These are phyloP conservation scores for Tipula vernalis DNA, from an alignment of 2,888 invertebrate species.

Conservation along the genomic window DNA sequence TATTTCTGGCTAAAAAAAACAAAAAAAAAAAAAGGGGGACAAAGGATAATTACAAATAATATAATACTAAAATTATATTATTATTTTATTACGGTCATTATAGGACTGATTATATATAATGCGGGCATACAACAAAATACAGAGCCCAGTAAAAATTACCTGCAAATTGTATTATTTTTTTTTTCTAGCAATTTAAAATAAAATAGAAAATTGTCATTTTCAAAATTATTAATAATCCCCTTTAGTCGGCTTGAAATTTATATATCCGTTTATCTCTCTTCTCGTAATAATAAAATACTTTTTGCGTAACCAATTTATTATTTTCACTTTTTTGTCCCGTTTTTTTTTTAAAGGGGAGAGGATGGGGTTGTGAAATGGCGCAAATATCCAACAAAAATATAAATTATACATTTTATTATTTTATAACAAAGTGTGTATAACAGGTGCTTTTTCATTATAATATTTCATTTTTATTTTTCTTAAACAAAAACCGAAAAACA, in stretches of 20 bases:
- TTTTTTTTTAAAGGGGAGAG: background rate
- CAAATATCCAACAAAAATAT: background rate
- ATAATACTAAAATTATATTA: background rate
- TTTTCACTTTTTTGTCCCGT: background rate
- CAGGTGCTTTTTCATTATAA: background rate
- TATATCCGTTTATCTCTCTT: background rate
- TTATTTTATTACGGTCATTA: background rate
- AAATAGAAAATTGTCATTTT: slow-evolving; percentile 4
- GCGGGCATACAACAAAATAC: background rate
- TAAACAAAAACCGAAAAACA: background rate
- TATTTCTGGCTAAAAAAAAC: background rate
- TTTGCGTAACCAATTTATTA: background rate
- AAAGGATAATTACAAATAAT: background rate
- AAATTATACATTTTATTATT: background rate
- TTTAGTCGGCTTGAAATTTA: background rate
- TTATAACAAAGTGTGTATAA: background rate
- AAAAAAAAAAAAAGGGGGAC: background rate
- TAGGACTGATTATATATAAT: background rate
- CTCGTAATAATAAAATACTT: background rate
- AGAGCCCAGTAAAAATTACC: background rate
- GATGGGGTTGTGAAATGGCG: background rate
- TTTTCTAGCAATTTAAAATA: background rate
- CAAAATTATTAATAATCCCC: background rate
- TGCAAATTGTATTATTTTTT: background rate
- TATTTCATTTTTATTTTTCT: background rate